Percentiles rank a stretch among this genome's conserved stretches.
These are phyloP conservation scores for Zaprionus bogoriensis DNA, from an alignment of 2,888 invertebrate genomes.

Conservation along the genomic window DNA sequence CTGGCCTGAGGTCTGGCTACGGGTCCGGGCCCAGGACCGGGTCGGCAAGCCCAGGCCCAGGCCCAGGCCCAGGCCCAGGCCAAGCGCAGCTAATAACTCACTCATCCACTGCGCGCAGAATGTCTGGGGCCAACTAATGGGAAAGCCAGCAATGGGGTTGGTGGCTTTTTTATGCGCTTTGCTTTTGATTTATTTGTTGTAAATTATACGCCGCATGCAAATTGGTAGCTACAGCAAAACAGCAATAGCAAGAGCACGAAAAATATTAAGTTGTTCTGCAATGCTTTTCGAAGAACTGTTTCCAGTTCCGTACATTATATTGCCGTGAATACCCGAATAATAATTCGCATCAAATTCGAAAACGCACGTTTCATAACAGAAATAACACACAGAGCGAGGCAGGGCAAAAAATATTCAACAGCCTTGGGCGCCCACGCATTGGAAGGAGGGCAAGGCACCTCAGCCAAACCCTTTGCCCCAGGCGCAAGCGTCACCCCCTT, in stretches of 20 bases:
- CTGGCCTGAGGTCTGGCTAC: slow-evolving; percentile 7
- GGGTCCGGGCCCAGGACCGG: not conserved
- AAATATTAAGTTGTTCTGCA: slow-evolving; percentile 68
- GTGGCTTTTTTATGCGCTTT: slow-evolving; percentile 61
- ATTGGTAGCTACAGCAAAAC: slow-evolving; percentile 42
- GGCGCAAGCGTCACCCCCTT: slow-evolving; percentile 39
- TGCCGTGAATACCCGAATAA: slow-evolving; percentile 53
- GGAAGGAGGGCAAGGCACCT: not conserved
- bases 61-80: not conserved
- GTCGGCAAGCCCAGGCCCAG: not conserved
- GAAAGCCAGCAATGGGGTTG: slow-evolving; percentile 30
- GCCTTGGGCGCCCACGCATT: slow-evolving; percentile 14
- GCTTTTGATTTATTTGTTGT: slow-evolving; percentile 73
- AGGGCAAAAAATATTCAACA: slow-evolving; percentile 28
- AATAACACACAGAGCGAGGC: slow-evolving; percentile 46
- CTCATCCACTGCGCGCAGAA: slow-evolving; percentile 47
- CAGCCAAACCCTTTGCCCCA: slow-evolving; percentile 49
- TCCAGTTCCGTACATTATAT: slow-evolving; percentile 36
- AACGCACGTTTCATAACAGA: slow-evolving; percentile 69
- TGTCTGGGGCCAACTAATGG: slow-evolving; percentile 36
- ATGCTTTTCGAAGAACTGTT: slow-evolving; percentile 66
- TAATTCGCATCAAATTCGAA: slow-evolving; percentile 73
- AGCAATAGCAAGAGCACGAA: slow-evolving; percentile 10
- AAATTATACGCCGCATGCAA: slow-evolving; percentile 71
- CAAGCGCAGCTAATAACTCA: slow-evolving; percentile 50